These are phyloP conservation scores for Theonella swinhoei DNA, from an alignment of 37 sponge, comb jelly and placozoan species.

Conservation along the genomic window DNA sequence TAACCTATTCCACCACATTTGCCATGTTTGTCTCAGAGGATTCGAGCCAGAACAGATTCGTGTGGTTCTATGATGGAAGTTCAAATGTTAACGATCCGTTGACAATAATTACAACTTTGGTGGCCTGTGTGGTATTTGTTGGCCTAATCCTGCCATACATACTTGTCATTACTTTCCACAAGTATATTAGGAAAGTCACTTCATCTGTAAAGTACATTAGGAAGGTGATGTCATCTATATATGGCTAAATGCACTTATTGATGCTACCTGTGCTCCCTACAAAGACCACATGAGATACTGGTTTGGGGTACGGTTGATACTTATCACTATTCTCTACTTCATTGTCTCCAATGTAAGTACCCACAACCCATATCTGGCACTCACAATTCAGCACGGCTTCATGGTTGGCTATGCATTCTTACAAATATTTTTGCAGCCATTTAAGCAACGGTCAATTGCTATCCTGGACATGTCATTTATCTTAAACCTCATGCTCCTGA, in stretches of 20 bases:
- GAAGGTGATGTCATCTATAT: neutral
- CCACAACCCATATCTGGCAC: neutral
- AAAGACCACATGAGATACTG: conserved; percentile 19
- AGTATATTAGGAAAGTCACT: too few relatives aligned
- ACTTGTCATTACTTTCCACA: too few relatives aligned
- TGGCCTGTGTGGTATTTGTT: too few relatives aligned
- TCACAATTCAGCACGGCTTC: neutral
- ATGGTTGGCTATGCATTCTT: neutral
- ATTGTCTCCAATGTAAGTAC: neutral
- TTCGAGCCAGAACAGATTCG: neutral
- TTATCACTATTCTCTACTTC: neutral
- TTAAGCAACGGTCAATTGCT: neutral
- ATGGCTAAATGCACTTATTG: conserved; percentile 23
- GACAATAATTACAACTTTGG: too few relatives aligned
- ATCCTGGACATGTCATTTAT: conserved; percentile 21
- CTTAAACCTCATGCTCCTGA: neutral
- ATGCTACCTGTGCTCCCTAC: conserved; percentile 27
- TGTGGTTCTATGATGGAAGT: conserved; percentile 59
- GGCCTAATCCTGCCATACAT: too few relatives aligned
- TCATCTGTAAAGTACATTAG: too few relatives aligned
- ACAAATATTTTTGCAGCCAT: conserved; percentile 14
- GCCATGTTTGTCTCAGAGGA: neutral
- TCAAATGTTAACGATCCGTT: too few relatives aligned
- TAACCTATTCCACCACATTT: conserved; percentile 32
- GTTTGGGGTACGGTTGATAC: conserved; percentile 22